Evolutionary conservation across 1,140 invertebrate genomes (phyloP).

Genomic region (Drosophila tsacasi): DNA sequence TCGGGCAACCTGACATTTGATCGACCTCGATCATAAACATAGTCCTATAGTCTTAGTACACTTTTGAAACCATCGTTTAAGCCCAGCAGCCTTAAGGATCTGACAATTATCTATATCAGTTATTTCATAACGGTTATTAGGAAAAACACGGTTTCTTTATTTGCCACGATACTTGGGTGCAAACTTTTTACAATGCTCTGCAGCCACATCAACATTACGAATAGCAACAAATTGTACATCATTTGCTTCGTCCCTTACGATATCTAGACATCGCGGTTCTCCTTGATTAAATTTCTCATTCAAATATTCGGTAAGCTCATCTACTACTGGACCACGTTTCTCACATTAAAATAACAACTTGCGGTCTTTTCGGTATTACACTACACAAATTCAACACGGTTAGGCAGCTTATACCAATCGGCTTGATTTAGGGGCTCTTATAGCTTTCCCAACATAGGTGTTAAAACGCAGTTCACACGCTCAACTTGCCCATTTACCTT

Average conservation of each 20-base stretch:
- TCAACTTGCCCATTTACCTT: constrained; percentile 6
- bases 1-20: constrained; percentile 10
- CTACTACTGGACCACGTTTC: background rate
- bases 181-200: too few relatives aligned
- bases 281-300: background rate
- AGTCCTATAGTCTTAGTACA: background rate
- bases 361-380: background rate
- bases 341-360: background rate
- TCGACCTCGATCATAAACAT: background rate
- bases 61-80: background rate
- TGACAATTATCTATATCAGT: constrained; percentile 1
- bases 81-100: background rate
- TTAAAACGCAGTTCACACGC: constrained; percentile 1
- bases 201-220: background rate
- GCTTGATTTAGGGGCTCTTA: background rate
- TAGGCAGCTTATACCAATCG: background rate
- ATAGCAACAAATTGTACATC: background rate
- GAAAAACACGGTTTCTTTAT: background rate
- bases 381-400: background rate
- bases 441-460: background rate
- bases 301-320: background rate
- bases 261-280: background rate
- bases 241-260: background rate
- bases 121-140: background rate
- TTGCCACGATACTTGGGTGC: background rate